Conservation (phyloP, 2,888 invertebrate species). For the Torymus aiolomorphi region DNA sequence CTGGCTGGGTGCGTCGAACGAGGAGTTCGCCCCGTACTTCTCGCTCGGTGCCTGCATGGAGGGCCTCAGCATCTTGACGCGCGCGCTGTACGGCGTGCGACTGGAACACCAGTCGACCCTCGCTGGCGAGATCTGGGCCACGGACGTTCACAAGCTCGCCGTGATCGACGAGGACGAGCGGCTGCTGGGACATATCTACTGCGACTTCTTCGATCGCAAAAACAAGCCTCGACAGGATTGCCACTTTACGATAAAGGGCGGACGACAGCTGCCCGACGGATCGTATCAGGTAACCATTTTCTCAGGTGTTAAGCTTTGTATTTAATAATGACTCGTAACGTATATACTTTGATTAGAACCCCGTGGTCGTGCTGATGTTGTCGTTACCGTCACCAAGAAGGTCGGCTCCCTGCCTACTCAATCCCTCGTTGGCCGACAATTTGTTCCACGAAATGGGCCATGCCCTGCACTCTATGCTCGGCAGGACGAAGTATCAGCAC, state of each 20-base stretch:
- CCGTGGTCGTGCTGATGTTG: conserved; percentile 94
- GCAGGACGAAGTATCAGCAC: conserved; percentile 95
- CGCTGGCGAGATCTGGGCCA: conserved; percentile 89
- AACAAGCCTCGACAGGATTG: conserved; percentile 99
- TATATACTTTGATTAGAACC: conserved; percentile 78
- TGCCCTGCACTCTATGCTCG: conserved; percentile 99
- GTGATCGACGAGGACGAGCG: conserved; percentile 90
- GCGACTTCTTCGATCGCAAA: conserved; percentile 94
- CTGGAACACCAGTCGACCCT: conserved; percentile 82
- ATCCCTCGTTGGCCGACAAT: conserved; percentile 93
- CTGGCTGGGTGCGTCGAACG: conserved; percentile 82
- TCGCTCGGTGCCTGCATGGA: conserved; percentile 97
- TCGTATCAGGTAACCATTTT: conserved; percentile 83
- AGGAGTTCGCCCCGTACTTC: conserved; percentile 90
- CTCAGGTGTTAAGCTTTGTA: not conserved
- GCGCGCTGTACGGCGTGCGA: conserved; percentile 88
- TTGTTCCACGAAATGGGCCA: conserved; percentile 99
- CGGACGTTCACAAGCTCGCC: conserved; percentile 94
- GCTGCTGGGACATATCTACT: conserved; percentile 94
- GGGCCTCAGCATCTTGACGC: conserved; percentile 93
- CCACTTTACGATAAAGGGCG: conserved; percentile 98
- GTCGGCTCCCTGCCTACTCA: conserved; percentile 87
- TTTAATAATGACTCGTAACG: not conserved
- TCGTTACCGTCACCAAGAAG: conserved; percentile 87
- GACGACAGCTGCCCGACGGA: conserved; percentile 86